These are phyloP conservation scores for Trichonephila clavata DNA, from an alignment of 1,140 invertebrate species.

Conservation along the genomic window DNA sequence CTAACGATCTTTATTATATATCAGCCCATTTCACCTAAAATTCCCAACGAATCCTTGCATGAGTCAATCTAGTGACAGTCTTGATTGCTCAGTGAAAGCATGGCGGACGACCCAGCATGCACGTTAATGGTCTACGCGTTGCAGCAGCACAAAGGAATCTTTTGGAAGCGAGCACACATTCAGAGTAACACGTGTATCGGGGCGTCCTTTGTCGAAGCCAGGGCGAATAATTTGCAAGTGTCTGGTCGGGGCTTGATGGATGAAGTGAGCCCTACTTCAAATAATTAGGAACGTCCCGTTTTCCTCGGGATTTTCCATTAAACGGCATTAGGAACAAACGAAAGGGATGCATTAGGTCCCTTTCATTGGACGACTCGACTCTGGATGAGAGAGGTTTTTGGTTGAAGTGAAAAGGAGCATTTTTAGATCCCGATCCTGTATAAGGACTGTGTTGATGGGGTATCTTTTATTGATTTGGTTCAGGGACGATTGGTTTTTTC, in stretches of 20 bases:
- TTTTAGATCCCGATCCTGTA: background rate
- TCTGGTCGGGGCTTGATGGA: slow-evolving; percentile 64
- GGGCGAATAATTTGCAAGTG: slow-evolving; percentile 74
- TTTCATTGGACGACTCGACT: slow-evolving; percentile 1
- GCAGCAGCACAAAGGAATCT: background rate
- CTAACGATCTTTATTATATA: background rate
- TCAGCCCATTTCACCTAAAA: background rate
- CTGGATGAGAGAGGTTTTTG: background rate
- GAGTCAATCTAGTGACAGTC: background rate
- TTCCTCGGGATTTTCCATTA: slow-evolving; percentile 69
- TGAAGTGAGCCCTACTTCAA: slow-evolving; percentile 61
- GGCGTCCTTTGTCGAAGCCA: slow-evolving; percentile 65
- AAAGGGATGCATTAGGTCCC: slow-evolving; percentile 61
- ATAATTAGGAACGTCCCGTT: slow-evolving; percentile 58
- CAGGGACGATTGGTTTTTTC: too few species aligned
- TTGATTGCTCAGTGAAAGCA: background rate
- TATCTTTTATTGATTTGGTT: too few species aligned
- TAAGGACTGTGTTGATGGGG: background rate
- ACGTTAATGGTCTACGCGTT: background rate
- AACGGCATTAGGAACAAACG: slow-evolving; percentile 66
- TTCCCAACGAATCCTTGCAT: background rate
- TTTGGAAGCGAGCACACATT: slow-evolving; percentile 20
- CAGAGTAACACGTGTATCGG: slow-evolving; percentile 67
- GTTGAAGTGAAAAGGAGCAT: background rate
- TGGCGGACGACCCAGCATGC: background rate